Evolutionary conservation across 2,888 invertebrate genomes (phyloP).

Genomic region (Augochlorella aurata): DNA sequence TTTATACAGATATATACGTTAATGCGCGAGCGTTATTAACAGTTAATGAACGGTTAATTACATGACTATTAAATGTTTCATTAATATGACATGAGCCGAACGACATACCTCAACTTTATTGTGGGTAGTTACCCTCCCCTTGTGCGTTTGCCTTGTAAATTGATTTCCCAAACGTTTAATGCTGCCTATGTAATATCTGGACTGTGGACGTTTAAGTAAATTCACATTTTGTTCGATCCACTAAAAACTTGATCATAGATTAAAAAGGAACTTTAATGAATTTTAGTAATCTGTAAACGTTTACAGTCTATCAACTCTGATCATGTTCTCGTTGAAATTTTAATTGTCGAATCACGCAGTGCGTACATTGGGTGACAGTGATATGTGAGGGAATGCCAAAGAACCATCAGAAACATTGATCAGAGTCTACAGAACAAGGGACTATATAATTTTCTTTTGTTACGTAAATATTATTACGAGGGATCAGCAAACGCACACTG

Average conservation of each 20-base stretch:
- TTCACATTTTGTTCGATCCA: background rate
- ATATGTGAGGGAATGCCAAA: slow-evolving; percentile 59
- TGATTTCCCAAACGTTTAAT: background rate
- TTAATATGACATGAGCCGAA: slow-evolving; percentile 70
- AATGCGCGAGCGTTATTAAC: slow-evolving; percentile 59
- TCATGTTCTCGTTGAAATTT: slow-evolving; percentile 28
- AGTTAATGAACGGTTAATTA: slow-evolving; percentile 63
- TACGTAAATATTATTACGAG: slow-evolving; percentile 4
- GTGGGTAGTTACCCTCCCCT: slow-evolving; percentile 74
- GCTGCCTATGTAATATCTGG: slow-evolving; percentile 2
- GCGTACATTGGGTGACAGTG: slow-evolving; percentile 27
- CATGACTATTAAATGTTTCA: slow-evolving; percentile 62
- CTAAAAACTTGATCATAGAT: background rate
- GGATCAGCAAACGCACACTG: slow-evolving; percentile 59
- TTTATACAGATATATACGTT: slow-evolving; percentile 53
- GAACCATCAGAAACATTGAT: slow-evolving; percentile 44
- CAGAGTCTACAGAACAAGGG: slow-evolving; percentile 17
- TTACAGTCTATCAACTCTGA: slow-evolving; percentile 18
- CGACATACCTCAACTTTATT: slow-evolving; percentile 78
- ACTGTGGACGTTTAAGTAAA: background rate
- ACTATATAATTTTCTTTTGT: slow-evolving; percentile 16
- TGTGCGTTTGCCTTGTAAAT: slow-evolving; percentile 65
- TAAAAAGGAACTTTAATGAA: background rate
- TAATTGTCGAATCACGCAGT: slow-evolving; percentile 31
- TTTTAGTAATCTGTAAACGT: background rate